phyloP scores from a whole-genome alignment of 2,888 invertebrate genomes.

The Xanthorhoe spadicearia region DNA sequence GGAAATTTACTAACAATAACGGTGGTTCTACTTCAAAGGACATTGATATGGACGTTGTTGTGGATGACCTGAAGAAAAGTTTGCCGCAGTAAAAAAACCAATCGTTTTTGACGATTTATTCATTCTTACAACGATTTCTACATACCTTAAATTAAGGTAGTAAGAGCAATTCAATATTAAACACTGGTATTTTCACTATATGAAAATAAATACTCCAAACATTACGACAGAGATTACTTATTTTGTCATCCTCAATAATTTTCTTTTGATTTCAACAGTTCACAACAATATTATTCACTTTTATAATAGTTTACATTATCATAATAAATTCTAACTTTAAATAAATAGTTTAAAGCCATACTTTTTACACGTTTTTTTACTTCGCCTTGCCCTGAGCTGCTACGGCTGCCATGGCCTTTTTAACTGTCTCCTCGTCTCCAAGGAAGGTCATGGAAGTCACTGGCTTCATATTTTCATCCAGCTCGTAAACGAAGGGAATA shows the following conservation, averaged over 20 bases:
- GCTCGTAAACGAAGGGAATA: slow-evolving; percentile 91
- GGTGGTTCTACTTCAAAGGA: slow-evolving; percentile 41
- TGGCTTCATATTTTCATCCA: slow-evolving; percentile 88
- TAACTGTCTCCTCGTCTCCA: slow-evolving; percentile 91
- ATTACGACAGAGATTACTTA: not conserved
- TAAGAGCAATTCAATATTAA: slow-evolving; percentile 12
- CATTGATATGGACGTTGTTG: slow-evolving; percentile 66
- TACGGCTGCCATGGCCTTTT: slow-evolving; percentile 90
- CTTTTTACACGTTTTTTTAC: slow-evolving; percentile 55
- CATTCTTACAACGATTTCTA: slow-evolving; percentile 15
- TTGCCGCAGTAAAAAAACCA: slow-evolving; percentile 63
- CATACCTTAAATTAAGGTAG: not conserved
- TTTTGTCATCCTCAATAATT: not conserved
- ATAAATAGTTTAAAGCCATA: slow-evolving; percentile 31
- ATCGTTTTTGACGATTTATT: slow-evolving; percentile 38
- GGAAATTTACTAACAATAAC: slow-evolving; percentile 61
- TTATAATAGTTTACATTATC: slow-evolving; percentile 6
- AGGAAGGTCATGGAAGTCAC: slow-evolving; percentile 89
- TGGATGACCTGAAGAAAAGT: slow-evolving; percentile 76
- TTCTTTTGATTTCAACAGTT: not conserved
- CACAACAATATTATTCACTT: slow-evolving; percentile 5
- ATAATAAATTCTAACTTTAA: slow-evolving; percentile 15
- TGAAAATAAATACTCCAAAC: no score
- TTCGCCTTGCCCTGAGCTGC: slow-evolving; percentile 92
- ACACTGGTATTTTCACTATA: not conserved